Base-by-base conservation (phyloP, 2,113 vertebrate genomes). In the Dromiciops gliroides region DNA sequence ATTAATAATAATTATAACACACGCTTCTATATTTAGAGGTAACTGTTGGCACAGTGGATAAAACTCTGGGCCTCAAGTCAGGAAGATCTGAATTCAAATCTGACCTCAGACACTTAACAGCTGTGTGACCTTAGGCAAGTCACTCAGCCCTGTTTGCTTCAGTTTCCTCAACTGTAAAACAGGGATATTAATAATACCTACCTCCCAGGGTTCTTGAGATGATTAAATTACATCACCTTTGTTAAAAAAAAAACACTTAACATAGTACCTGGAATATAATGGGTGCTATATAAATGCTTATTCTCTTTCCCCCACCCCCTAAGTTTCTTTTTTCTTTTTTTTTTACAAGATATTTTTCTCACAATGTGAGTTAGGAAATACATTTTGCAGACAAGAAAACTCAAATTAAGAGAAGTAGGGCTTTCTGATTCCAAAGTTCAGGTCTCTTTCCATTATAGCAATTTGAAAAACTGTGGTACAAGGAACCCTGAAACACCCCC, bases 351-450 rank as follows among this genome's bases (percentile, higher is more conserved):
- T n/a, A 44, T n/a, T 83, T 44, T 75, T 75, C 51, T 96, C 93
- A 89, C 47, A 31, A 47, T 28, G n/a, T 91, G 19, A 93, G 93
- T 51, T 48, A 94, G 24, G 25, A 23, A 6, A 37, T 90, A 50
- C 48, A 26, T 89, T 95, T 93, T 92, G 24, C 19, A 88, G 88
- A 91, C 23, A 37, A 95, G 90, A 92, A 96, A 95, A 23, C 47
- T 50, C n/a, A 93, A 14, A 50, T 48, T 94, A 94, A 95, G n/a
- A 53, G 10, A 60, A 67, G 11, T 31, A 96, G 0, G 1, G 28
- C 48, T 50, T 60, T 92, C 93, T 75, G 93, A 2, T 37, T 93
- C 89, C 31, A 83, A 83, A 95, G 48, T 92, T 51, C 93, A 49
- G 31, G n/a, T 14, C 50, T 91, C 26, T 90, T 37, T 75, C 91